Base-by-base conservation (phyloP, 2,888 invertebrate species). In the Diloba caeruleocephala region DNA sequence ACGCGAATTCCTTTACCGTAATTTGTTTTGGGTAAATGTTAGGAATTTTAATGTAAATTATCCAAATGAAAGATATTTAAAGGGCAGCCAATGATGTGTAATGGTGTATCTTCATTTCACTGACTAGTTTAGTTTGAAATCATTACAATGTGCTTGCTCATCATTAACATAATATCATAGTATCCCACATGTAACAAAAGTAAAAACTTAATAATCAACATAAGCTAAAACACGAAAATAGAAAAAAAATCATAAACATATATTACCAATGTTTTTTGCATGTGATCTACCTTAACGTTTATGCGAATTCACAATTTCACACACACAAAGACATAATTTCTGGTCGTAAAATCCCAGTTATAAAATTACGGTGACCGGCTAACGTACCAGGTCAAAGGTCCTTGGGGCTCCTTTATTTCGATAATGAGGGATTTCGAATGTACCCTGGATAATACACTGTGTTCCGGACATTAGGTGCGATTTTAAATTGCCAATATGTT, bases 321-420 rank as follows among this genome's bases (percentile, higher is more conserved):
- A 32, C 29, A 37, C 14, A 9, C 10, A 12, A 25, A 37, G 10
- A 25, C 42, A 36, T 39, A 33, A 51, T 44, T 44, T 33, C 21
- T 25, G 48, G 29, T 44, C 29, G 34, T 52, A 45, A 39, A 45
- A 9, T n/a, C 5, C 6, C n/a, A 28, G 28, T 33, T 23, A 41
- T 41, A 34, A 49, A 41, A 49, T 42, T 31, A 36, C 7, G 36
- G 34, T 12, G n/a, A 21, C 14, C 23, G 25, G 29, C 23, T 36
- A 31, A 25, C 28, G 9, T 34, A 41, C 14, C 15, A 42, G 44
- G 51, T 52, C 44, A 34, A 12, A 13, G 15, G 28, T 9, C 29
- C 29, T 45, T 21, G 4, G 14, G 15, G 14, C 15, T 31, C 17
- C 17, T 17, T 17, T 17, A 36, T 49, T 36, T 36, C 12, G 36